Conservation (phyloP, 1,140 invertebrate genomes). For the Ctenoplectra terminalis region DNA sequence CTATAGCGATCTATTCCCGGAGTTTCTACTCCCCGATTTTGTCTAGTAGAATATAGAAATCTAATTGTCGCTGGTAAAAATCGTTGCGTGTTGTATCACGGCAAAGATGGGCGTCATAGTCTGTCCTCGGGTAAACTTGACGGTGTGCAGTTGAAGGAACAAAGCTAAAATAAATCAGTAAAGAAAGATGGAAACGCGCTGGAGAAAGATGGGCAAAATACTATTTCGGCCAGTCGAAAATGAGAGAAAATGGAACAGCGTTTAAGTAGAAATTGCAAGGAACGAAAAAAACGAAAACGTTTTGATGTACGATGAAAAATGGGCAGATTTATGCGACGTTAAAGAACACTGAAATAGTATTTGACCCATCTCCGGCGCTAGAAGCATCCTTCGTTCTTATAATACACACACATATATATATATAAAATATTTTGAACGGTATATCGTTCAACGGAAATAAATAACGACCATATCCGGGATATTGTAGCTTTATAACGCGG, state of each 20-base stretch:
- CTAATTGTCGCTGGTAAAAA: slow-evolving; percentile 41
- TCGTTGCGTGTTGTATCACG: slow-evolving; percentile 47
- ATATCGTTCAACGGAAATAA: slow-evolving; percentile 15
- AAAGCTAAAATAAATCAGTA: background rate
- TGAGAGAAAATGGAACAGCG: background rate
- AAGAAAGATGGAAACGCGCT: slow-evolving; percentile 33
- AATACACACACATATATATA: background rate
- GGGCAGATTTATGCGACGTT: slow-evolving; percentile 1
- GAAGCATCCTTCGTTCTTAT: slow-evolving; percentile 22
- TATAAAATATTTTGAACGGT: background rate
- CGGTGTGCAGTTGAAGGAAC: slow-evolving; percentile 47
- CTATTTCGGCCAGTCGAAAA: slow-evolving; percentile 53
- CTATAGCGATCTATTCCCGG: slow-evolving; percentile 16
- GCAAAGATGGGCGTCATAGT: slow-evolving; percentile 46
- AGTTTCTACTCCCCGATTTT: slow-evolving; percentile 32
- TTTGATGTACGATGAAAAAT: background rate
- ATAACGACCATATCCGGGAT: slow-evolving; percentile 10
- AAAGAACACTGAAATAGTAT: slow-evolving; percentile 42
- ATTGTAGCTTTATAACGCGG: slow-evolving; percentile 4
- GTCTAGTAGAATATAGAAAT: slow-evolving; percentile 40
- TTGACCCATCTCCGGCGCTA: slow-evolving; percentile 50
- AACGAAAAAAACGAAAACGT: background rate
- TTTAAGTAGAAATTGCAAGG: slow-evolving; percentile 18
- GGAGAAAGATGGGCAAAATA: slow-evolving; percentile 66
- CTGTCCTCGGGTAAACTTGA: slow-evolving; percentile 22